Base-by-base conservation (phyloP, 2,797 vertebrate species). In the Anabas testudineus region DNA sequence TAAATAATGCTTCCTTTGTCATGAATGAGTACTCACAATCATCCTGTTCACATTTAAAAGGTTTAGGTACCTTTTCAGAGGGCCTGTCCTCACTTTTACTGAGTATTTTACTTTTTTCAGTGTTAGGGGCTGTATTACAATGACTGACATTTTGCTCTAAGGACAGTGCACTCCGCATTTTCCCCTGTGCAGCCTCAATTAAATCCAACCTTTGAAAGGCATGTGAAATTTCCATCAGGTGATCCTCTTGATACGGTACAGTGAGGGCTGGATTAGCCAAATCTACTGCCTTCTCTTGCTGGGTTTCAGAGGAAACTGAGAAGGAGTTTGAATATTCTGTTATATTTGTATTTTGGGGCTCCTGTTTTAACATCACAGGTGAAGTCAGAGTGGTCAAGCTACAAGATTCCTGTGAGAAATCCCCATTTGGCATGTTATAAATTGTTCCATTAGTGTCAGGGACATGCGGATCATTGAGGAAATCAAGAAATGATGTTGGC, bases 1-100 rank as follows among this genome's bases (percentile, higher is more conserved):
- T 99, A 89, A 99, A 99, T 46, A 99, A 92, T 0, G 98, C 97
- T 42, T 99, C 98, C 82, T 99, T 99, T 74, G 98, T 99, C 98
- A 99, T 99, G 71, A 98, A 98, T 26, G 97, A 97, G 28, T 97
- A 99, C 72, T 80, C 95, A 85, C 98, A 99, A 62, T 95, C 95
- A 3, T 95, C 95, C 77, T 95, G 95, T 78, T 95, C 95, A 91
- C 98, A 99, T 59, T 94, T 95, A 78, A 99, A 99, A 32, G 98
- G 98, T 86, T 99, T 99, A 53, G 94, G 91, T 75, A 93, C 83
- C 90, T 94, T 97, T 45, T 97, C 95, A 79, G 74, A 42, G 48
- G 90, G 88, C 3, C 90, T 95, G 74, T 95, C 90, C 21, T 93
- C 94, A 63, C 58, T 86, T 94, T 88, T 92, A 86, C n/a, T 90